Evolutionary conservation across 2,113 vertebrate genomes (phyloP).

Genomic region (Gymnobelideus leadbeateri): DNA sequence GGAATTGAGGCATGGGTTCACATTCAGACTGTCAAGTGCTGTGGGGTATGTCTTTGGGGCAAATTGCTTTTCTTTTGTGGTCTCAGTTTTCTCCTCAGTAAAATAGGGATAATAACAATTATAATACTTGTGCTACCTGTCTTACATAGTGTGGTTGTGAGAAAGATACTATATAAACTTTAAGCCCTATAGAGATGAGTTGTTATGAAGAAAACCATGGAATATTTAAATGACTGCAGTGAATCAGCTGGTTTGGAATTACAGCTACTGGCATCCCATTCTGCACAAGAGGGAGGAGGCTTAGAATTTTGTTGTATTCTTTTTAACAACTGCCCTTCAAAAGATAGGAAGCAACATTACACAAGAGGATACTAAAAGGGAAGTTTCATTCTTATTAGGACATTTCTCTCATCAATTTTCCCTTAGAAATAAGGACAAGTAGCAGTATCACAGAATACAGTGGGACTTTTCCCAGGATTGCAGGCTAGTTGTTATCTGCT

Average conservation of each 20-base stretch:
- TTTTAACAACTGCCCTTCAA: neutral
- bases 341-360: neutral
- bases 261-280: constrained; percentile 22
- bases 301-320: neutral
- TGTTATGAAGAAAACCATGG: constrained; percentile 42
- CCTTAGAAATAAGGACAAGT: neutral
- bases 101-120: neutral
- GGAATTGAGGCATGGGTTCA: neutral
- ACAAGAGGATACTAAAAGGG: neutral
- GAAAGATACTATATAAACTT: neutral
- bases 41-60: neutral
- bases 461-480: neutral
- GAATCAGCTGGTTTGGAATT: constrained; percentile 58
- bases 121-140: neutral
- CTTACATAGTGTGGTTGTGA: neutral
- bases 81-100: neutral
- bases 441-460: neutral
- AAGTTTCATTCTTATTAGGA: neutral
- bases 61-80: neutral
- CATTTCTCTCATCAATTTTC: constrained; percentile 23
- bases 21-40: neutral
- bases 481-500: neutral
- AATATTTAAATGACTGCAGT: constrained; percentile 50
- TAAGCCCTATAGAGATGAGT: neutral
- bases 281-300: neutral